Base-by-base conservation (phyloP, 2,113 vertebrate genomes). In the Anguilla japonica region DNA sequence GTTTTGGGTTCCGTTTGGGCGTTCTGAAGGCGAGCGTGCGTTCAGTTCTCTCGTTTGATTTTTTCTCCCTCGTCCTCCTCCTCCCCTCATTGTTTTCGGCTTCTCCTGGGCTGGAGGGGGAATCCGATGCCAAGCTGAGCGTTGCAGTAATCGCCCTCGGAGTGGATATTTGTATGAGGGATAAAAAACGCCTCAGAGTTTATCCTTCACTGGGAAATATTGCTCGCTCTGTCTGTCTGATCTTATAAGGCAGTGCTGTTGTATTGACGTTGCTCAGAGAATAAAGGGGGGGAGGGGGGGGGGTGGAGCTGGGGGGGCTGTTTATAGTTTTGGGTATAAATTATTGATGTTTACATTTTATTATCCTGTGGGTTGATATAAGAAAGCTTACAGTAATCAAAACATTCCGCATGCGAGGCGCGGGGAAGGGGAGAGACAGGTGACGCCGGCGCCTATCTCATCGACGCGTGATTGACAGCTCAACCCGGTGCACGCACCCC, bases 381-480 rank as follows among this genome's bases (percentile, higher is more conserved):
- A 88, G 83, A 86, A 90, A 83, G 86, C 86, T 87, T 86, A 86
- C 84, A 86, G 88, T 89, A 89, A 89, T 92, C 87, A 89, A 88
- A 90, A 89, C 90, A 63, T 87, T 87, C 83, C n/a, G 81, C 75
- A 81, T 88, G 80, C 83, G 88, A 86, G 53, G 57, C 60, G 86
- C 94, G 91, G 90, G 88, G 83, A 91, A 94, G 93, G 93, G 96
- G 95, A 95, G 53, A 56, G 91, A 93, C 92, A 95, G 95, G 95
- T 96, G 93, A 94, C 95, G 94, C 95, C 92, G 89, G 92, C 92
- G 94, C 93, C 95, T 94, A 91, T 91, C 94, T 96, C 95, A 93
- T 91, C 92, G 84, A 89, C 91, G 91, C 92, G 90, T 96, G 96
- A 96, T 94, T 96, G 96, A 97, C 96, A 95, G 95, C 91, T 91